Percentiles rank a stretch among this genome's conserved stretches.
These are phyloP conservation scores for Busseola fusca DNA, from an alignment of 2,888 invertebrate genomes.

Conservation along the genomic window DNA sequence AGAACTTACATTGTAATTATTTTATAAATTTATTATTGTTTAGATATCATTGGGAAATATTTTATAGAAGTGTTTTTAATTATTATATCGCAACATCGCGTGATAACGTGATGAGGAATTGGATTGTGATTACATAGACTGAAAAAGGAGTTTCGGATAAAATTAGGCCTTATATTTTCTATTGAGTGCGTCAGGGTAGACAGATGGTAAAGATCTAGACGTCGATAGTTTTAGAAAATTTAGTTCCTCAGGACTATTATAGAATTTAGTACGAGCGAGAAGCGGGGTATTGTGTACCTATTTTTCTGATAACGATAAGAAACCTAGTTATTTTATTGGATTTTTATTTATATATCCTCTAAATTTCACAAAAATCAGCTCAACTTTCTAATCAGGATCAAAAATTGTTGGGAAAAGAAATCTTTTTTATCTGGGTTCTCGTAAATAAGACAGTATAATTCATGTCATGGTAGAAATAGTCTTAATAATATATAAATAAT, in stretches of 20 bases:
- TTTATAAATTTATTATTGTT: slow-evolving; percentile 64
- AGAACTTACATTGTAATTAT: slow-evolving; percentile 55
- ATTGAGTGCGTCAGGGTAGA: slow-evolving; percentile 34
- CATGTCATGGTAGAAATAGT: neutral
- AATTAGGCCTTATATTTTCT: slow-evolving; percentile 64
- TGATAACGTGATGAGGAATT: slow-evolving; percentile 50
- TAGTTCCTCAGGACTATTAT: slow-evolving; percentile 42
- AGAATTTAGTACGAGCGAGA: slow-evolving; percentile 18
- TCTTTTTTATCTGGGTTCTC: neutral
- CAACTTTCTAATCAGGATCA: slow-evolving; percentile 23
- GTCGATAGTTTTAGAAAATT: slow-evolving; percentile 61
- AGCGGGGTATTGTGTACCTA: slow-evolving; percentile 14
- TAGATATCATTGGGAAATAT: slow-evolving; percentile 62
- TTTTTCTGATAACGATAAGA: slow-evolving; percentile 11
- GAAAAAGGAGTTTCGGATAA: slow-evolving; percentile 64
- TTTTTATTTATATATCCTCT: neutral
- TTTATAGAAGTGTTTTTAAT: slow-evolving; percentile 61
- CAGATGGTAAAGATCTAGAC: slow-evolving; percentile 47
- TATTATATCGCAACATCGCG: slow-evolving; percentile 52
- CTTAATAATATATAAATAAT: neutral
- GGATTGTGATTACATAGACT: slow-evolving; percentile 73
- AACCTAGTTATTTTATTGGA: slow-evolving; percentile 28
- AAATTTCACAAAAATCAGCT: slow-evolving; percentile 18
- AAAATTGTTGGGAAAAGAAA: neutral
- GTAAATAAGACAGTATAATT: neutral